Percentiles rank a stretch among this genome's conserved stretches.
Evolutionary conservation across 2,797 vertebrate genomes (phyloP).

Genomic region (Mormyrus proboscirostris): DNA sequence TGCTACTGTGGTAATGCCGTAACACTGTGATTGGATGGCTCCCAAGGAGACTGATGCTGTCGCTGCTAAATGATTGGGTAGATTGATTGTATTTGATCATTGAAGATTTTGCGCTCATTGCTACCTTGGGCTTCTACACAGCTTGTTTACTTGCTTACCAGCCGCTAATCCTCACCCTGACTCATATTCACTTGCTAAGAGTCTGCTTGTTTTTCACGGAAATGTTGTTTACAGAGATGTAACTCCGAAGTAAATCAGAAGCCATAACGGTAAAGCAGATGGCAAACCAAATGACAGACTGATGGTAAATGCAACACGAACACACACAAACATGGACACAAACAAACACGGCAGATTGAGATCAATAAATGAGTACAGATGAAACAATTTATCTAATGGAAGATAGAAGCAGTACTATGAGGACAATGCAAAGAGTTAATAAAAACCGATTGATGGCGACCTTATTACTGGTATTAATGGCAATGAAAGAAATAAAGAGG

Average conservation of each 20-base stretch:
- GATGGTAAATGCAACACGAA: neutral
- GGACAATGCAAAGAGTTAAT: neutral
- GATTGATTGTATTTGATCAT: neutral
- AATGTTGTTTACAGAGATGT: neutral
- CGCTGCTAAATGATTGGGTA: neutral
- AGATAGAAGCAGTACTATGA: neutral
- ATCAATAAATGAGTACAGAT: neutral
- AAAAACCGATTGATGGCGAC: neutral
- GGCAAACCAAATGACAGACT: neutral
- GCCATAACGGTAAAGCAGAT: neutral
- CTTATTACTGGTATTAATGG: neutral
- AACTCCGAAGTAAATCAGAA: neutral
- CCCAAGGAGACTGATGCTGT: neutral
- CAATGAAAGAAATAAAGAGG: neutral
- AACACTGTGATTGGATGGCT: neutral
- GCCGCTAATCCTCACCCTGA: neutral
- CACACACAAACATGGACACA: neutral
- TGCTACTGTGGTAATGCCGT: neutral
- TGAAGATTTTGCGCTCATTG: neutral
- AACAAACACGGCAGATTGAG: neutral
- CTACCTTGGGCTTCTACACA: neutral
- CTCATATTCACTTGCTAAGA: neutral
- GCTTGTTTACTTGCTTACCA: neutral
- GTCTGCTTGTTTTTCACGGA: neutral
- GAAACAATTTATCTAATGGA: neutral